phyloP scores from a whole-genome alignment of 2,113 vertebrate genomes.

The human (Homo sapiens) region DNA sequence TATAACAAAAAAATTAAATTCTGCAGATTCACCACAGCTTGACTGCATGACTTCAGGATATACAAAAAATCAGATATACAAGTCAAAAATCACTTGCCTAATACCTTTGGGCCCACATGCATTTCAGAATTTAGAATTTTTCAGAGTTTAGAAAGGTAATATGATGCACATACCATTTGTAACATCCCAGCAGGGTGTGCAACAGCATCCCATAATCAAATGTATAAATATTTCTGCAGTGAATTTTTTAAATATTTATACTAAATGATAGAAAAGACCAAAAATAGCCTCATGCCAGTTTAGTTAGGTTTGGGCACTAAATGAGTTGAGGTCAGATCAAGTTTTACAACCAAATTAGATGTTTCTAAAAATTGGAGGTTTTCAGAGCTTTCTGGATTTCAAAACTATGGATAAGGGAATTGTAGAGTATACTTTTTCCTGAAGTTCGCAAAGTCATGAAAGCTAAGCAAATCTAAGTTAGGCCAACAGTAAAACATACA shows the following conservation, averaged over 20 bases:
- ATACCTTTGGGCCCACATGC: background rate
- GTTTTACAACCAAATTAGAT: background rate
- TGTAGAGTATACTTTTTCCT: background rate
- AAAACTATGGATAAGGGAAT: background rate
- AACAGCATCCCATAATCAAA: background rate
- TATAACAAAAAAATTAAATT: background rate
- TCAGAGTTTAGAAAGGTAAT: background rate
- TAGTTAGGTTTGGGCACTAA: background rate
- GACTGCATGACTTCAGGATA: background rate
- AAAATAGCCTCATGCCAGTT: background rate
- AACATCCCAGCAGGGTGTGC: background rate
- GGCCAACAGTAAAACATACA: background rate
- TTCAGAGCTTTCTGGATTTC: background rate
- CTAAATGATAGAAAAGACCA: background rate
- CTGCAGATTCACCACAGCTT: background rate
- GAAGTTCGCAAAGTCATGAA: background rate
- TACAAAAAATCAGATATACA: background rate
- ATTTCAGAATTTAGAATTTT: slow-evolving; percentile 1
- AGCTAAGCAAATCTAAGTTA: background rate
- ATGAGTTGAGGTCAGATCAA: background rate
- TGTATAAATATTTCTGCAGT: background rate
- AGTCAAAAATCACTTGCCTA: background rate
- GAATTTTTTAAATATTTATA: background rate
- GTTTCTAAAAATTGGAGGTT: background rate
- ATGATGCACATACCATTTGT: background rate